Evolutionary conservation across 2,888 invertebrate genomes (phyloP).

Genomic region (Merodon equestris): DNA sequence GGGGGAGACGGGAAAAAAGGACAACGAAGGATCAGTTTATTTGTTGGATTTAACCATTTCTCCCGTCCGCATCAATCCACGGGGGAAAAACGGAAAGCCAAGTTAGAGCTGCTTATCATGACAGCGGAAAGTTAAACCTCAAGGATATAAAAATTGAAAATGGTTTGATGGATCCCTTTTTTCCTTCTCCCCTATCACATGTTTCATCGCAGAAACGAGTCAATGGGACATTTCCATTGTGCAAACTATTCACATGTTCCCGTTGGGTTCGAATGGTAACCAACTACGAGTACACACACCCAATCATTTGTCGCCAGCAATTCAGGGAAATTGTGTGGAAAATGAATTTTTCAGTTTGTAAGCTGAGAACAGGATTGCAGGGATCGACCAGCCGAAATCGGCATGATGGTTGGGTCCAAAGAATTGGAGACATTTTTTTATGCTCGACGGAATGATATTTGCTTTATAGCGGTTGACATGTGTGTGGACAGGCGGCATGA

Average conservation of each 20-base stretch:
- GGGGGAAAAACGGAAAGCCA: conserved; percentile 3
- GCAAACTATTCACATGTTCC: too few relatives aligned
- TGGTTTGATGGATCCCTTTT: conserved; percentile 53
- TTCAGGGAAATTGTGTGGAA: conserved; percentile 50
- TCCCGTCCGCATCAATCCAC: background rate
- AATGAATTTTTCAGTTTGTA: conserved; percentile 27
- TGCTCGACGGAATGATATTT: background rate
- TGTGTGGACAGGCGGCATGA: background rate
- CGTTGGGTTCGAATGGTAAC: too few relatives aligned
- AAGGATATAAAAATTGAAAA: conserved; percentile 49
- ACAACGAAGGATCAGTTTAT: conserved; percentile 24
- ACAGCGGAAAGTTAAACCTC: conserved; percentile 48
- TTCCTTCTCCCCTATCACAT: background rate
- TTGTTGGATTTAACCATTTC: conserved; percentile 7
- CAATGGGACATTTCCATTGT: too few relatives aligned
- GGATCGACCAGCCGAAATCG: background rate
- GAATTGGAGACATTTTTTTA: conserved; percentile 17
- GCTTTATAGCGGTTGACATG: background rate
- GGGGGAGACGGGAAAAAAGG: too few relatives aligned
- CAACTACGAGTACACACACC: background rate
- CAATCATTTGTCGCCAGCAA: conserved; percentile 26
- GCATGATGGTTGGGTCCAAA: background rate
- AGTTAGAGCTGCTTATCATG: conserved; percentile 32
- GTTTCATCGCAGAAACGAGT: too few relatives aligned
- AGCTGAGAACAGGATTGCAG: too few relatives aligned